Evolutionary conservation across 2,113 vertebrate genomes (phyloP).

Genomic region (Micromys minutus): DNA sequence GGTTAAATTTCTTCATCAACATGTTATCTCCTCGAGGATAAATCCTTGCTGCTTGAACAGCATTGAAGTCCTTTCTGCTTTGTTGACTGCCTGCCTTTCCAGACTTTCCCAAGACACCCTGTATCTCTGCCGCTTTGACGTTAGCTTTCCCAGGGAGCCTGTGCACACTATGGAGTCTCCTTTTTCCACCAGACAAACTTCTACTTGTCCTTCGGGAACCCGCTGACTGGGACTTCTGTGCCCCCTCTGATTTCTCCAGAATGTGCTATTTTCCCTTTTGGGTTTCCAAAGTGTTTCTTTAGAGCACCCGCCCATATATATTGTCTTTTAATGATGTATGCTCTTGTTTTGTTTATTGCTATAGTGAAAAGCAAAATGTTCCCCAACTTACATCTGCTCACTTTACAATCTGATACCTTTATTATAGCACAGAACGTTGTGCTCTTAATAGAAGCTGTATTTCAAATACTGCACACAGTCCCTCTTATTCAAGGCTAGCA

Average conservation of each 20-base stretch:
- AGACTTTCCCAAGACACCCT: not conserved
- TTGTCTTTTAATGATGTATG: conserved; percentile 46
- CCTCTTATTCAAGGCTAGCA: not conserved
- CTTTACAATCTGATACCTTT: not conserved
- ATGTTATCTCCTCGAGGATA: conserved; percentile 48
- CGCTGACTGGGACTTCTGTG: not conserved
- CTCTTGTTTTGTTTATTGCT: conserved; percentile 12
- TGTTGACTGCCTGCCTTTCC: not conserved
- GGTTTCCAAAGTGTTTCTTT: not conserved
- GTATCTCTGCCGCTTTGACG: not conserved
- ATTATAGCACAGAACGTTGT: not conserved
- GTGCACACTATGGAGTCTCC: not conserved
- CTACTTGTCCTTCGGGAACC: not conserved
- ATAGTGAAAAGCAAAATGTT: not conserved
- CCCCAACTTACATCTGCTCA: not conserved
- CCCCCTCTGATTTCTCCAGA: not conserved
- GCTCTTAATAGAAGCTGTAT: not conserved
- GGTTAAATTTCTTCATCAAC: conserved; percentile 52
- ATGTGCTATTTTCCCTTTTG: conserved; percentile 10
- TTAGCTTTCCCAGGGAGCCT: conserved; percentile 43
- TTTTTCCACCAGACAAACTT: conserved; percentile 31
- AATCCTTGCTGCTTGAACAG: conserved; percentile 52
- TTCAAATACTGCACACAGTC: not conserved
- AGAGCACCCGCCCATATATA: not conserved
- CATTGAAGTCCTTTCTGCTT: conserved; percentile 32